Conservation (phyloP, 2,797 vertebrate genomes). For the Halcyon badia region DNA sequence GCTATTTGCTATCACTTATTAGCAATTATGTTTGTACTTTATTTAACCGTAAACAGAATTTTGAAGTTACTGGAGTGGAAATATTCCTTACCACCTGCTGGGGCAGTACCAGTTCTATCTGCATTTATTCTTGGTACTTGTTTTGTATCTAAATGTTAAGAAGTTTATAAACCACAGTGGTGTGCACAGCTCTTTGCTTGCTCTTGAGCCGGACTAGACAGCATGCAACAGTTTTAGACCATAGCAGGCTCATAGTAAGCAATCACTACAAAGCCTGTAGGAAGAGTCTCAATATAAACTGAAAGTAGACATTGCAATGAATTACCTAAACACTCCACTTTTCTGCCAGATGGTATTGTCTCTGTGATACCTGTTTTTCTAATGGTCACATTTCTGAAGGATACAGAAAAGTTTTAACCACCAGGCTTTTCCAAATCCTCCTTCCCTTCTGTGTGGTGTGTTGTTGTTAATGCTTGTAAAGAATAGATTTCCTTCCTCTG, state of each 20-base stretch:
- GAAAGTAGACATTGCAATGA: background rate
- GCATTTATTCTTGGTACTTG: background rate
- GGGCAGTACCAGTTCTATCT: background rate
- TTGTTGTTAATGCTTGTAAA: background rate
- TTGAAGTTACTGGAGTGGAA: background rate
- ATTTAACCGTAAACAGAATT: background rate
- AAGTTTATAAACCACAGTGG: background rate
- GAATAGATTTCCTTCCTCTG: background rate
- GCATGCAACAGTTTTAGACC: background rate
- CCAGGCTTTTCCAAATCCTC: background rate
- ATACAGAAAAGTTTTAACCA: background rate
- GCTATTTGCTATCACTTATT: background rate
- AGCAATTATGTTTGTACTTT: background rate
- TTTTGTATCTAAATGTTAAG: background rate
- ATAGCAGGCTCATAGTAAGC: background rate
- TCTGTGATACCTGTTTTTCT: fast-evolving
- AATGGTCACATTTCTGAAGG: background rate
- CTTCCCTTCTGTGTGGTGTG: fast-evolving
- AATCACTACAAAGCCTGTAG: background rate
- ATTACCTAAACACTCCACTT: background rate
- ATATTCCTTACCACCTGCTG: background rate
- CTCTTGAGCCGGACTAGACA: background rate
- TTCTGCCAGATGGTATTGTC: background rate
- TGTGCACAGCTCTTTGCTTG: background rate
- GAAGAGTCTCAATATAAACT: background rate